phyloP scores from a whole-genome alignment of 2,797 vertebrate genomes.

The Neosalanx taihuensis region DNA sequence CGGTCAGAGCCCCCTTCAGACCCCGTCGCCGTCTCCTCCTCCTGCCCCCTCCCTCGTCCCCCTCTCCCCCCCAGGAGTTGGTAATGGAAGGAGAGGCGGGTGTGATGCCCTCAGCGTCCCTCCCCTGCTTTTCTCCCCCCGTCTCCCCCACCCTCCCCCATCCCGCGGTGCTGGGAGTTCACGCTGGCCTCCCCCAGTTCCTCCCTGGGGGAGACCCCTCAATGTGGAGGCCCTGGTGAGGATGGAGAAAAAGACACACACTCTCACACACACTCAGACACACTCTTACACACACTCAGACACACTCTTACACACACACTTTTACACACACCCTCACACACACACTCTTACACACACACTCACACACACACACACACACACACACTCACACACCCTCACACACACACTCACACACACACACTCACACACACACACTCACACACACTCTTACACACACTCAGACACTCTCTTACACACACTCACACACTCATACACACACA shows the following conservation, averaged over 20 bases:
- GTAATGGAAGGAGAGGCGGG: constrained; percentile 16
- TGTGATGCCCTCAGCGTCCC: constrained; percentile 24
- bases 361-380: background rate
- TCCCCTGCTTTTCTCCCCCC: constrained; percentile 14
- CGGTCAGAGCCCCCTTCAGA: constrained; percentile 8
- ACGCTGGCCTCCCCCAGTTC: constrained; percentile 37
- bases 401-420: too few species aligned
- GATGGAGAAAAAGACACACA: background rate
- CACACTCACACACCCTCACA: too few species aligned
- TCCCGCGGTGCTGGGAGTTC: background rate
- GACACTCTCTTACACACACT: background rate
- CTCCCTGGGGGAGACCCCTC: constrained; percentile 47
- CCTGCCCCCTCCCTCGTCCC: constrained; percentile 18
- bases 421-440: too few species aligned
- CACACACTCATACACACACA: background rate
- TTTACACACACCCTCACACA: background rate
- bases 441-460: background rate
- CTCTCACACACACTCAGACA: background rate
- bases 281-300: background rate
- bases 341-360: background rate
- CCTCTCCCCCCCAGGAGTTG: constrained; percentile 20
- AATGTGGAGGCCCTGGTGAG: constrained; percentile 67
- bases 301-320: too few species aligned
- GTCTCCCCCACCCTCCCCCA: constrained; percentile 14
- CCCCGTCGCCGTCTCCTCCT: constrained; percentile 6